Base-by-base conservation (phyloP, 2,113 vertebrate genomes). In the Gallinago media region DNA sequence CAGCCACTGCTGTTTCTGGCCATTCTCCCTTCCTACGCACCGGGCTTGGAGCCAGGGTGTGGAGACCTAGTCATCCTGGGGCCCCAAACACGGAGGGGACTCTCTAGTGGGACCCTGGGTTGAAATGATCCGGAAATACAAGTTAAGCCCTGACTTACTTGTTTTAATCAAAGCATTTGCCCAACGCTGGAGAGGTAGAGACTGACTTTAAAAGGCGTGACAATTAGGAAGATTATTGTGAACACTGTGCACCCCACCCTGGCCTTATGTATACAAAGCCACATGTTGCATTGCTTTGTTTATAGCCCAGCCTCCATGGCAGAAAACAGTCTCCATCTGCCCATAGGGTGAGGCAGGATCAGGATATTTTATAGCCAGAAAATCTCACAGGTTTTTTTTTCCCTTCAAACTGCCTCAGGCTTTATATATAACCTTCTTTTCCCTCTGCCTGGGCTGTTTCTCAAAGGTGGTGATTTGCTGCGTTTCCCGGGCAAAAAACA, bases 251-350 rank as follows among this genome's bases (percentile, higher is more conserved):
- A 81, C 90, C 55, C 92, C 85, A 90, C 91, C 95, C 88, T 72
- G 59, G 88, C 66, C 67, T 92, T 86, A 71, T 70, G 58, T 78
- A 94, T 75, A 93, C 79, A 95, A 94, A 92, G 79, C 79, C 91
- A 93, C 83, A 87, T 29, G 66, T 77, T 89, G 90, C 68, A 52
- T 29, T 80, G 95, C 79, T 94, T 88, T 90, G 65, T 86, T 95
- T 94, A 90, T 7, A 75, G 70, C 25, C 25, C 91, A 90, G 71
- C 68, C 90, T 83, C 65, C 40, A 76, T 22, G 77, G 58, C 61
- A 91, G 34, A 92, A 92, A 88, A 82, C 15, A 94, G 44, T 6
- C 76, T 93, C 49, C 49, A 61, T 75, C 86, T 65, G 86, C 56
- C 72, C 65, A 72, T 1, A 54, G 75, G 36, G 76, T 70, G 50